Base-by-base conservation (phyloP, 2,888 invertebrate species). In the Halocaridina rubra region DNA sequence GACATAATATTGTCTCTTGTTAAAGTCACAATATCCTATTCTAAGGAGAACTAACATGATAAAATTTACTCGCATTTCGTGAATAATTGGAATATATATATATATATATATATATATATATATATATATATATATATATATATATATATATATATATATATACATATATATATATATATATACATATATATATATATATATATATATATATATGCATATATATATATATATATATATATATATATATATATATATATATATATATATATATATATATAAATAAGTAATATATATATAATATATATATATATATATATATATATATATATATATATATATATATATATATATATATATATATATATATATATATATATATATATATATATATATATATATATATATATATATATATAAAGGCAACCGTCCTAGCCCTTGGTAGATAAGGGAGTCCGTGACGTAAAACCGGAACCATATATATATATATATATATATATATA, bases 111-210 rank as follows among this genome's bases (percentile, higher is more conserved):
- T 53, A 53, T 53, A 53, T 53, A 8, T 53, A 53, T 53, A 53
- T 53, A 53, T 53, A 53, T 8, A 53, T 53, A 53, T 53, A 4
- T 53, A 53, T 53, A 53, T 53, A 8, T 53, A 8, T 53, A 8
- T 53, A 53, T 53, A 53, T 4, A 4, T 53, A 4, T 53, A 53
- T 72, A 72, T 27, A 39, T 39, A 72, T 72, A 0, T 27, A 72
- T 72, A 72, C 32, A 39, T 27, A 72, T 72, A 72, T 27, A 72
- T 72, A 72, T 39, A 72, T 72, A 72, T 72, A 72, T 39, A 72
- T 39, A 72, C 32, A 72, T 39, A 39, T 39, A 72, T 27, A 72
- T 27, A 72, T 72, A 72, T 72, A 72, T 27, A 2, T 72, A 72
- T 72, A 72, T 72, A 32, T 10, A 2, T 46, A 46, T 46, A 2